phyloP scores from a whole-genome alignment of 2,113 vertebrate genomes.

The Turdus rufiventris region DNA sequence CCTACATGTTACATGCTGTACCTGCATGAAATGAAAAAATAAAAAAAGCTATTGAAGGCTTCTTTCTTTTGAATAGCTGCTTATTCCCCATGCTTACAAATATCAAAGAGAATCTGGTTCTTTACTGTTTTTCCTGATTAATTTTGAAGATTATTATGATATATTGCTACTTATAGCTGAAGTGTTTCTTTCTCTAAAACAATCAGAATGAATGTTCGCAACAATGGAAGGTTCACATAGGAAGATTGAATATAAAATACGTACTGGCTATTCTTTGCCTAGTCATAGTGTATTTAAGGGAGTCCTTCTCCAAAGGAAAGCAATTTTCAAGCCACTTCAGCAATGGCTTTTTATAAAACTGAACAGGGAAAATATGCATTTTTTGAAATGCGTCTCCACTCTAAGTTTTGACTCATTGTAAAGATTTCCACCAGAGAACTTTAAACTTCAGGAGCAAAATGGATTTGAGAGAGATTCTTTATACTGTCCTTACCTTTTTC shows the following conservation, averaged over 20 bases:
- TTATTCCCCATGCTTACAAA: not conserved
- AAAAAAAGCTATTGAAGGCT: not conserved
- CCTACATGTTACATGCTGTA: rapidly evolving
- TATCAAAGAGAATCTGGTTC: not conserved
- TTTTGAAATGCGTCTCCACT: not conserved
- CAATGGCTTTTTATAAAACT: not conserved
- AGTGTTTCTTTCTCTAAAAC: not conserved
- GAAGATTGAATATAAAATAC: not conserved
- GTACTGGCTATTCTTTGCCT: not conserved
- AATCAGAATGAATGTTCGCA: not conserved
- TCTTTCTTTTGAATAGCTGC: not conserved
- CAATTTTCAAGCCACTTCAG: not conserved
- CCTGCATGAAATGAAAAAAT: not conserved
- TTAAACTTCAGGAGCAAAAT: not conserved
- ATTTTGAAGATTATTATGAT: not conserved
- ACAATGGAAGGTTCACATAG: not conserved
- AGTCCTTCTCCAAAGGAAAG: not conserved
- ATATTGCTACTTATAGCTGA: not conserved
- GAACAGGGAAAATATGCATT: not conserved
- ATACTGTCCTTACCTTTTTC: not conserved
- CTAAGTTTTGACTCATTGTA: not conserved
- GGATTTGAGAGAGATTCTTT: not conserved
- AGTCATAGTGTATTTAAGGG: not conserved
- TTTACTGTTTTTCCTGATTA: not conserved
- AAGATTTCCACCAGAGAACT: not conserved